phyloP scores from a whole-genome alignment of 2,113 vertebrate genomes.

The Lampris incognitus region DNA sequence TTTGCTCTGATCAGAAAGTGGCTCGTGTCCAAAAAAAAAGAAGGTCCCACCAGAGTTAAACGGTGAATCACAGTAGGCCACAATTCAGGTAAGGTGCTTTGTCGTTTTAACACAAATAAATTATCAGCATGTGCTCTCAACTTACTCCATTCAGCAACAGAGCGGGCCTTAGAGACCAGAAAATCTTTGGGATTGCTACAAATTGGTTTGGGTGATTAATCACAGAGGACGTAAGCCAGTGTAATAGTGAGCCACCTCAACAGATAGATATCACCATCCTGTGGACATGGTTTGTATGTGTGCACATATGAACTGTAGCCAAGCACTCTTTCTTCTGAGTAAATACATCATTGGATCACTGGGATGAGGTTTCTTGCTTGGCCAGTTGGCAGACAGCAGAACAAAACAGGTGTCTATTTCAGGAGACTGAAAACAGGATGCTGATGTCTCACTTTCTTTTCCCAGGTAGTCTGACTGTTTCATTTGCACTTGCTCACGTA shows the following conservation, averaged over 20 bases:
- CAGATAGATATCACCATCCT: conserved; percentile 37
- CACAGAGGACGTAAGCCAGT: conserved; percentile 27
- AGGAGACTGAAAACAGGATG: conserved; percentile 22
- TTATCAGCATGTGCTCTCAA: not conserved
- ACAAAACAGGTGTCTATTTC: conserved; percentile 55
- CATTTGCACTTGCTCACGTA: too few relatives aligned
- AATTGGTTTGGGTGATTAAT: conserved; percentile 39
- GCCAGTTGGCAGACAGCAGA: conserved; percentile 54
- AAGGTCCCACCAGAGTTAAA: not conserved
- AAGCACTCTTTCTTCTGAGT: conserved; percentile 40
- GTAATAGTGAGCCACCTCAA: conserved; percentile 28
- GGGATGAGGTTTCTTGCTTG: conserved; percentile 46
- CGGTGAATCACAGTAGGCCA: conserved; percentile 10
- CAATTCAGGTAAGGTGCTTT: conserved; percentile 9
- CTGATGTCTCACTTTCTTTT: conserved; percentile 11
- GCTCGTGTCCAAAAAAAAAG: conserved; percentile 8
- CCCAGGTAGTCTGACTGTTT: too few relatives aligned
- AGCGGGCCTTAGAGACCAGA: not conserved
- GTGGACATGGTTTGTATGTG: conserved; percentile 7
- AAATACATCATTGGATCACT: conserved; percentile 59
- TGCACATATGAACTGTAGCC: conserved; percentile 12
- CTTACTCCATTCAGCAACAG: conserved; percentile 22
- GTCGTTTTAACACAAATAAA: not conserved
- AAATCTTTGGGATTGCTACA: conserved; percentile 6
- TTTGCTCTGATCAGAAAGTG: conserved; percentile 4